Evolutionary conservation across 2,797 vertebrate species (phyloP).

Genomic region (Pangasius djambal): DNA sequence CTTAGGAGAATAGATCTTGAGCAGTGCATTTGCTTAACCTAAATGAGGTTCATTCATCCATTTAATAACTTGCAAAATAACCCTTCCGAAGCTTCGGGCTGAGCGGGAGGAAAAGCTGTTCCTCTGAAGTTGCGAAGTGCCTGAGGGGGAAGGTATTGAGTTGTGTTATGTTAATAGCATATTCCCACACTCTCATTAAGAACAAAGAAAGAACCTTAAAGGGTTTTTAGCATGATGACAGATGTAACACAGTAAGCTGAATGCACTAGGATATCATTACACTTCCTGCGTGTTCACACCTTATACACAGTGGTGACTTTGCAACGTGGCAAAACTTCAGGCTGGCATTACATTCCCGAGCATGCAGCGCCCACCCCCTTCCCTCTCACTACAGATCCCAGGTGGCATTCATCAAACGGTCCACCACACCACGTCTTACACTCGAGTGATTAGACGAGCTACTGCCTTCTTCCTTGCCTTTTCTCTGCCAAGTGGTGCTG

Average conservation of each 20-base stretch:
- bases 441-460: slow-evolving; percentile 53
- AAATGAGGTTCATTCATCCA: slow-evolving; percentile 53
- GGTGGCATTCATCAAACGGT: slow-evolving; percentile 56
- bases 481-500: slow-evolving; percentile 36
- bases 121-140: slow-evolving; percentile 30
- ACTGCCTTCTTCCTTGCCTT: slow-evolving; percentile 28
- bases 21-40: slow-evolving; percentile 38
- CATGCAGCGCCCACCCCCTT: slow-evolving; percentile 22
- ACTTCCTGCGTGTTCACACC: slow-evolving; percentile 1
- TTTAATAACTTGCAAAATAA: slow-evolving; percentile 60
- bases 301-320: background rate
- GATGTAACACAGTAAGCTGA: slow-evolving; percentile 8
- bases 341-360: slow-evolving; percentile 43
- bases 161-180: slow-evolving; percentile 48
- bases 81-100: slow-evolving; percentile 34
- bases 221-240: slow-evolving; percentile 31
- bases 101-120: slow-evolving; percentile 35
- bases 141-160: slow-evolving; percentile 35
- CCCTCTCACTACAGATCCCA: slow-evolving; percentile 36
- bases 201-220: slow-evolving; percentile 34
- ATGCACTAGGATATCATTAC: slow-evolving; percentile 7
- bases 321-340: slow-evolving; percentile 25
- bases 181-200: slow-evolving; percentile 49
- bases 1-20: slow-evolving; percentile 36
- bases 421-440: slow-evolving; percentile 43